A percentile compares a stretch with the other conserved stretches of the same genome.
These are phyloP conservation scores for Ochotona princeps DNA, from an alignment of 2,113 vertebrate species.

Conservation along the genomic window DNA sequence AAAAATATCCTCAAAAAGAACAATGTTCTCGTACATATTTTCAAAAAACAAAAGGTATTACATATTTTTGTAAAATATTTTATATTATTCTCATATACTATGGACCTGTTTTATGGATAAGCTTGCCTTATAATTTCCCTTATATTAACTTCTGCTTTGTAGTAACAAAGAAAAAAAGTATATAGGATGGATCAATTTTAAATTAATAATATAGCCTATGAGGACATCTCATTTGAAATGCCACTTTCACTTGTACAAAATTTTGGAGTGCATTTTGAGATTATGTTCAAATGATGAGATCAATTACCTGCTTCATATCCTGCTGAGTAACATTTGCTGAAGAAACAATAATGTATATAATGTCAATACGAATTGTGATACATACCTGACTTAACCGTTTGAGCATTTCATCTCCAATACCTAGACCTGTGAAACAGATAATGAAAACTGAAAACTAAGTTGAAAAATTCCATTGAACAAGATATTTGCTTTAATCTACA, in stretches of 20 bases:
- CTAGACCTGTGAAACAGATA: conserved; percentile 83
- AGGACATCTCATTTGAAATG: conserved; percentile 16
- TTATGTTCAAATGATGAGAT: conserved; percentile 40
- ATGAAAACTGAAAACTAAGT: conserved; percentile 19
- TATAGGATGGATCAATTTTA: conserved; percentile 34
- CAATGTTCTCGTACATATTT: conserved; percentile 11
- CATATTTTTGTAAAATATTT: neutral
- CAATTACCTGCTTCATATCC: neutral
- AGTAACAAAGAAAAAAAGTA: neutral
- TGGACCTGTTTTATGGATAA: conserved; percentile 43
- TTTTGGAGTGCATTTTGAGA: neutral
- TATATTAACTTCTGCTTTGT: conserved; percentile 19
- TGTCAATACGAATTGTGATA: neutral
- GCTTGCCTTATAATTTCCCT: neutral
- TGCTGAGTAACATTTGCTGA: conserved; percentile 33
- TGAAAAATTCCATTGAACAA: conserved; percentile 9
- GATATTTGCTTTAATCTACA: conserved; percentile 40
- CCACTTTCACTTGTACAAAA: conserved; percentile 46
- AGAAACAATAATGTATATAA: neutral
- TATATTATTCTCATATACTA: neutral
- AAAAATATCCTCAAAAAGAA: conserved; percentile 5
- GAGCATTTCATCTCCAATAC: conserved; percentile 87
- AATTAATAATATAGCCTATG: conserved; percentile 31
- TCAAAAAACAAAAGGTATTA: neutral
- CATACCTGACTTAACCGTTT: conserved; percentile 88